These are phyloP conservation scores for cattle (Bos taurus) DNA, from an alignment of 2,113 vertebrate species.

Conservation along the genomic window DNA sequence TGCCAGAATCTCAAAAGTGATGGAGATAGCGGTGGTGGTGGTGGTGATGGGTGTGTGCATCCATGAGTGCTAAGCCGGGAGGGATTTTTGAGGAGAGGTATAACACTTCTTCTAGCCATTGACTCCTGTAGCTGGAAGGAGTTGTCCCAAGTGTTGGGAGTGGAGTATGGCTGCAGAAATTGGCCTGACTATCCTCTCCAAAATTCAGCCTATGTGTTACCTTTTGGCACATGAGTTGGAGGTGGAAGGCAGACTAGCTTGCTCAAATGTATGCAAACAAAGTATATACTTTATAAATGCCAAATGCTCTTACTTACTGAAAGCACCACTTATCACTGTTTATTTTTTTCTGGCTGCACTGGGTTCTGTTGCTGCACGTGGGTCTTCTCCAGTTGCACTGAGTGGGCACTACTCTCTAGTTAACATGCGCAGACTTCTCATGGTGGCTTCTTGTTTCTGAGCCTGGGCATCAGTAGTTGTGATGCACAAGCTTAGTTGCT, in stretches of 20 bases:
- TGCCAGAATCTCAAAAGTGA: background rate
- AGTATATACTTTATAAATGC: background rate
- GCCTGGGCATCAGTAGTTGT: background rate
- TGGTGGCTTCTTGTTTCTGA: background rate
- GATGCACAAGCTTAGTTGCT: background rate
- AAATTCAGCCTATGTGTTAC: background rate
- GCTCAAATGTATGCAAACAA: background rate
- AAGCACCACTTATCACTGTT: background rate
- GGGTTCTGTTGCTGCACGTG: background rate
- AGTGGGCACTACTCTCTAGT: background rate
- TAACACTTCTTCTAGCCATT: background rate
- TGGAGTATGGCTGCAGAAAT: background rate
- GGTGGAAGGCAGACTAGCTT: background rate
- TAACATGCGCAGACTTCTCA: background rate
- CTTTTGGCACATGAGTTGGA: background rate
- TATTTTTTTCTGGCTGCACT: background rate
- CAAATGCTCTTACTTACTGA: background rate
- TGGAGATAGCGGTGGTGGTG: rapidly evolving
- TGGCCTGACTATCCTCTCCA: background rate
- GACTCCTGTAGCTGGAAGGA: background rate
- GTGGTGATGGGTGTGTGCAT: background rate
- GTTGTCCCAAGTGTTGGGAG: background rate
- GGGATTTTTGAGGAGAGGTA: background rate
- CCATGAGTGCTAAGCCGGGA: background rate
- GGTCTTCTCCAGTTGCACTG: background rate